Percentiles rank a stretch among this genome's conserved stretches.
Evolutionary conservation across 2,888 invertebrate species (phyloP).

Genomic region (Anticlea derivata): DNA sequence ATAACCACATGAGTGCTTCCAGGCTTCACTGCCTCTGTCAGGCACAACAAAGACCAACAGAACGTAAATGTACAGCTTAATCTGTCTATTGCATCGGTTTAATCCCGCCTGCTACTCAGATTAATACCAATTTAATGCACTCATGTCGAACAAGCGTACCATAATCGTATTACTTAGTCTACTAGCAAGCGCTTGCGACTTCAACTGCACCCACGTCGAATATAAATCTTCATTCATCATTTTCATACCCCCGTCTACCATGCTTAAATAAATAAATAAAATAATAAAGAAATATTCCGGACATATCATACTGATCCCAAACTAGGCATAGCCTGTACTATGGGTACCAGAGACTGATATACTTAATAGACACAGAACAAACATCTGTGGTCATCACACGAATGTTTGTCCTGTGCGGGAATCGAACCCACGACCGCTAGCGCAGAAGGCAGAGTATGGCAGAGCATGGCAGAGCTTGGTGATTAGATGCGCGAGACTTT

Average conservation of each 20-base stretch:
- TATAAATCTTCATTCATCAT: slow-evolving; percentile 4
- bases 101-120: slow-evolving; percentile 22
- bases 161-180: slow-evolving; percentile 26
- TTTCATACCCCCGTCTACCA: background rate
- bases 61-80: slow-evolving; percentile 28
- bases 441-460: no score
- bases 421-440: no score
- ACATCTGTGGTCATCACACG: no score
- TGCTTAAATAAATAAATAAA: no score
- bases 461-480: no score
- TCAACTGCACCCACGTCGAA: slow-evolving; percentile 12
- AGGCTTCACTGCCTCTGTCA: background rate
- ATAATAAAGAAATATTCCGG: no score
- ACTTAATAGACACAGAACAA: no score
- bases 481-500: no score
- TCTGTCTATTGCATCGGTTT: slow-evolving; percentile 23
- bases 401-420: no score
- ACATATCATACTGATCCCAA: no score
- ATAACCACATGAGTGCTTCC: background rate
- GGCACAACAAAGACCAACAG: slow-evolving; percentile 8
- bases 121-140: slow-evolving; percentile 30
- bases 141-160: slow-evolving; percentile 20
- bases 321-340: no score
- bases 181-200: background rate
- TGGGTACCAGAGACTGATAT: no score